A percentile compares a stretch with the other conserved stretches of the same genome.
Conservation (phyloP, 1,140 invertebrate species). For the Zaprionus kolodkinae region DNA sequence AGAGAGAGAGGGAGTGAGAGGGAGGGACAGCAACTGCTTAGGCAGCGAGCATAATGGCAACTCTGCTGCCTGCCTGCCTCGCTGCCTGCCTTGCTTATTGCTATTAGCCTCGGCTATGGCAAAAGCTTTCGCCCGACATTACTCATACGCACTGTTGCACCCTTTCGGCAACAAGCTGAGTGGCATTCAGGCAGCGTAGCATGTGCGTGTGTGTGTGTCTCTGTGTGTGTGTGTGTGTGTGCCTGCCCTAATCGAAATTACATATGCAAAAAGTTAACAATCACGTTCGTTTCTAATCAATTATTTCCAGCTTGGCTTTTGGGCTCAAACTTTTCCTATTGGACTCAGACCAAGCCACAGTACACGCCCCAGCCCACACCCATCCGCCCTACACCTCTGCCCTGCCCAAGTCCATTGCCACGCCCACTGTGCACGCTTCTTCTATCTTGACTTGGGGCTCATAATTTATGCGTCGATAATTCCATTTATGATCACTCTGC, state of each 20-base stretch:
- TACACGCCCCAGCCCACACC: constrained; percentile 5
- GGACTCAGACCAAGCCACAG: not conserved
- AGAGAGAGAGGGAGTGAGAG: not conserved
- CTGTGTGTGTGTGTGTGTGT: not conserved
- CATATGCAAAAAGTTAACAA: constrained; percentile 83
- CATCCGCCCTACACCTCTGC: not conserved
- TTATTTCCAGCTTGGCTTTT: constrained; percentile 67
- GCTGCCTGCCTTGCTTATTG: constrained; percentile 39
- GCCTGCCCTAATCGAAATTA: constrained; percentile 68
- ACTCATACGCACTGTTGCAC: constrained; percentile 79
- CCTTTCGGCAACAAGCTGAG: constrained; percentile 43
- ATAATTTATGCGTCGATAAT: constrained; percentile 63
- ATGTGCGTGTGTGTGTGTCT: not conserved
- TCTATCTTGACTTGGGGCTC: constrained; percentile 22
- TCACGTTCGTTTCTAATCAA: constrained; percentile 82
- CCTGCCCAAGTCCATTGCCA: not conserved
- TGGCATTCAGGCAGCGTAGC: constrained; percentile 1
- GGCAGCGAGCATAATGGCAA: constrained; percentile 55
- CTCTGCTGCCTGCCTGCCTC: constrained; percentile 28
- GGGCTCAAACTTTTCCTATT: constrained; percentile 44
- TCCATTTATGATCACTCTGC: constrained; percentile 76
- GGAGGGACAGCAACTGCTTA: constrained; percentile 53
- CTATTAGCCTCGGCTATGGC: constrained; percentile 42
- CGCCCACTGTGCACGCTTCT: constrained; percentile 33
- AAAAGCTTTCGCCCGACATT: constrained; percentile 47